Base-by-base conservation (phyloP, 2,113 vertebrate genomes). In the Peromyscus maniculatus region DNA sequence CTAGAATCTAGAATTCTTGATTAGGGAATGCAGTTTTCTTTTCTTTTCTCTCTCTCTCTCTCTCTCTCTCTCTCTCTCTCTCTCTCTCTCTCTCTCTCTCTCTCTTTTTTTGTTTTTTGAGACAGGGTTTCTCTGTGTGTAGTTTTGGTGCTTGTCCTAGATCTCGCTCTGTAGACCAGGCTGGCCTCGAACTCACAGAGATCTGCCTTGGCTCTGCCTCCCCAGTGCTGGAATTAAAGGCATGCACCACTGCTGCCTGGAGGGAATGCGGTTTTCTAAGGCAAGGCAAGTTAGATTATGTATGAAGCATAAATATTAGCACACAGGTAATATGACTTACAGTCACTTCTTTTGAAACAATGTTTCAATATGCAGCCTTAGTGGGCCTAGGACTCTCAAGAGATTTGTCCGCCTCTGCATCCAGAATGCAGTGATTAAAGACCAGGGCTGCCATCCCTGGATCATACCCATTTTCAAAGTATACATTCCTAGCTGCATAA, bases 1-100 rank as follows among this genome's bases (percentile, higher is more conserved):
- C 82, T 95, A 93, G 86, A 95, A 97, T 92, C 82, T 95, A 93
- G 86, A 95, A 97, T 91, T 96, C 69, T 82, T 97, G 96, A 97
- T 86, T 91, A 87, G 52, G 16, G 91, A 83, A 57, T 89, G 28
- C 78, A 39, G 96, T 97, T 98, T 98, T 93, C 91, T 52, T 52
- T 52, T 52, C 43, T 43, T 49, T 49, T 49, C 46, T 49, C 46
- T 52, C 49, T 8, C 49, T 52, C 49, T 52, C 49, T 52, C 49
- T 52, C 39, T 43, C 39, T 52, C 11, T 52, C 11, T 52, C 11
- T 52, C 11, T 52, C 49, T 52, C 39, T 43, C 39, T 49, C 46
- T 49, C 46, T 52, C 49, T 8, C 49, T 52, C 49, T 52, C 49
- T 52, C 49, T 52, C 39, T 43, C 39, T 52, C 11, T 52, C 11